Conservation (phyloP, 30 jellyfish, hydroid and myxozoan genomes). For the Hydractinia echinata region DNA sequence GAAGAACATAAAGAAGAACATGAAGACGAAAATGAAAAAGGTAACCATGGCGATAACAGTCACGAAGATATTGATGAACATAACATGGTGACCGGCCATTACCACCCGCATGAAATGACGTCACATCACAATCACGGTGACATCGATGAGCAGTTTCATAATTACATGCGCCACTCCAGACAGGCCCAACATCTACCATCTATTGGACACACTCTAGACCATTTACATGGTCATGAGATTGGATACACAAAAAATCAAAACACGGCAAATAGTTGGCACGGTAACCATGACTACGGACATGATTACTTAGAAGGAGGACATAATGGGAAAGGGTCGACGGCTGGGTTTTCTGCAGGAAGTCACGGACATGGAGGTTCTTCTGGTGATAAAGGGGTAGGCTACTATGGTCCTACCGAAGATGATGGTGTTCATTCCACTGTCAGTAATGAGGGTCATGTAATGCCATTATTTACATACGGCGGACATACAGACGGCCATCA, state of each 20-base stretch:
- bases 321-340: neutral
- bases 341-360: neutral
- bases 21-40: too few species aligned
- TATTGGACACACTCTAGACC: neutral
- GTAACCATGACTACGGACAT: slow-evolving; percentile 16
- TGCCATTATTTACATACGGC: slow-evolving; percentile 15
- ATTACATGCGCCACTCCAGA: slow-evolving; percentile 5
- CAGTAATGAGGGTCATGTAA: slow-evolving; percentile 5
- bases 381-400: neutral
- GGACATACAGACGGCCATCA: slow-evolving; percentile 3
- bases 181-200: neutral
- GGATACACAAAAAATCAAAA: slow-evolving; percentile 17
- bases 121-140: slow-evolving; percentile 15
- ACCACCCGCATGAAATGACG: neutral
- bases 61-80: slow-evolving; percentile 6
- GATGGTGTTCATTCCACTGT: neutral
- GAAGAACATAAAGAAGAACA: neutral
- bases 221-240: slow-evolving; percentile 25
- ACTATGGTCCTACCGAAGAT: slow-evolving; percentile 6
- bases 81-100: slow-evolving; percentile 5
- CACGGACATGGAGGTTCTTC: slow-evolving; percentile 1
- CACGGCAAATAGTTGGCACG: neutral
- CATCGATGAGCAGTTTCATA: slow-evolving; percentile 4
- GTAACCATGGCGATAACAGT: neutral
- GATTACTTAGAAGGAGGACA: slow-evolving; percentile 4